Base-by-base conservation (phyloP, 2,888 invertebrate species). In the Agriotes lineatus region DNA sequence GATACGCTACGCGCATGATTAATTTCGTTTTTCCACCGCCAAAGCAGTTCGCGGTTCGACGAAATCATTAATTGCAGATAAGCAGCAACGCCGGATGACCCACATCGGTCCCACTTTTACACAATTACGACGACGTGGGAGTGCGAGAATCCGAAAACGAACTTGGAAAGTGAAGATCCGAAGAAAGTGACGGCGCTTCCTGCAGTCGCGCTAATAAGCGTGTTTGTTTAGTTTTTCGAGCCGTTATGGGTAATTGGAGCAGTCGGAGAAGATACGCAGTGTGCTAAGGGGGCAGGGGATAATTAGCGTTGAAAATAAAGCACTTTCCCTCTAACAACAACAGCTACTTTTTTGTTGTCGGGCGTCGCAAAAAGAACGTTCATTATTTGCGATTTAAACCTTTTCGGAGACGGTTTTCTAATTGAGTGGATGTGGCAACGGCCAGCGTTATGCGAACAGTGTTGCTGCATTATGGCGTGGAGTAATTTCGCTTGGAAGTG, bases 121-220 rank as follows among this genome's bases (percentile, higher is more conserved):
- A 16, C n/a, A 33, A 52, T 52, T 52, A 19, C n/a, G 10, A 18
- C n/a, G 10, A 44, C 16, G 52, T 52, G 52, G 48, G 48, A 52
- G 52, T 35, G 33, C 52, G 30, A 35, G 52, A 18, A 35, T 52
- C 30, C 33, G 18, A 52, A 52, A 52, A 52, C 33, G 25, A 52
- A 52, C 33, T 52, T 52, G 12, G 52, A 52, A 52, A 52, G 52
- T 52, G 1, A 30, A 33, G 33, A 52, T 33, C 52, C 52, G n/a
- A 52, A 52, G 52, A 30, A 52, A 52, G 33, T 52, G 33, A 30
- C 18, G 25, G 14, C 18, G 18, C 33, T 52, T 52, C 52, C 52
- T 52, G 52, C 33, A 33, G 18, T 30, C 30, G 14, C 7, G 18
- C 16, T 52, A 35, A 33, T 52, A 33, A n/a, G 16, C 5, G 42